Evolutionary conservation across 2,113 vertebrate species (phyloP), one percentile per base, ranked within the genome.

Genomic region (rat (Rattus norvegicus)): DNA sequence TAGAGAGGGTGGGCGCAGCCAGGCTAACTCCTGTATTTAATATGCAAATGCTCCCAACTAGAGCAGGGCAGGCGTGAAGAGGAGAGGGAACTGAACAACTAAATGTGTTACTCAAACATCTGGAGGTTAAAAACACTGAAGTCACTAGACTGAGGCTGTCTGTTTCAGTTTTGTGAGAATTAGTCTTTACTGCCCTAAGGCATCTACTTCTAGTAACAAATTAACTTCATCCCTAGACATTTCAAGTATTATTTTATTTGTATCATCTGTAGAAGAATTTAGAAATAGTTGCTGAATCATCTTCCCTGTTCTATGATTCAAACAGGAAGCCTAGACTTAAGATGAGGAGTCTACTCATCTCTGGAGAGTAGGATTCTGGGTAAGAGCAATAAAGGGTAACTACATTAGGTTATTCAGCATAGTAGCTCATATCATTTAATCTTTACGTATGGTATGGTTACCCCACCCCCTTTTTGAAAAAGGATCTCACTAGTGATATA

Each of bases 351-450:
- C 65, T 67, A 67, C 10, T 67, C 8, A 69, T 61, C 85, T 79
- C 6, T 54, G 7, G 7, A 69, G 20, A 79, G 52, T 43, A 59
- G 61, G 76, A 83, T 59, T 65, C 65, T 1, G 30, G 33, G 22
- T 94, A 69, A 81, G 75, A 63, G 33, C 4, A 80, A 26, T 17
- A 14, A n/a, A 26, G 85, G 9, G 85, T 6, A 26, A 69, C n/a
- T 75, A 59, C 11, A 88, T 30, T 93, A 89, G 14, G 91, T 30
- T 93, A 89, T 96, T 92, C 65, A 79, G n/a, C 79, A 3, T 54
- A 88, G 47, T 36, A 49, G 72, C 0, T 8, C 80, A 52, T 72
- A 89, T 52, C 80, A 77, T 52, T n/a, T 95, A 54, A 11, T 87
- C 17, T 91, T 83, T 87, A 77, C 61, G 20, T 81, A 90, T n/a